phyloP scores from a whole-genome alignment of 2,797 vertebrate genomes.

The Platalea minor region DNA sequence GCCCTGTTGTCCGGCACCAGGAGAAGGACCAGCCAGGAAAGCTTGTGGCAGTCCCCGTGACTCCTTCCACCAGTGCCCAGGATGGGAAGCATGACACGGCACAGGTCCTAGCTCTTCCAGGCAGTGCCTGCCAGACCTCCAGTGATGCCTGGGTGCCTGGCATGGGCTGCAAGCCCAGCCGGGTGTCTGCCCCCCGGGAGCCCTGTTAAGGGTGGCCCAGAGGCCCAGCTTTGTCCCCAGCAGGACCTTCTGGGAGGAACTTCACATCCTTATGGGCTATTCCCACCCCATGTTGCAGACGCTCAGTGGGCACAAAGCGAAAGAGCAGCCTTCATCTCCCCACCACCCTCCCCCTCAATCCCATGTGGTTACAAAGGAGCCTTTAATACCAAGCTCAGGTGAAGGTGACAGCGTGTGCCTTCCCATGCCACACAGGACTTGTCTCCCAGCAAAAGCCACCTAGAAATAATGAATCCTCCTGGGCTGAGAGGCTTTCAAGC shows the following conservation, averaged over 20 bases:
- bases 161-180: background rate
- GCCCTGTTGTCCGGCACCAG: background rate
- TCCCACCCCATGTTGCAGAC: background rate
- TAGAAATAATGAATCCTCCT: conserved; percentile 64
- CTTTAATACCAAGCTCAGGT: conserved; percentile 24
- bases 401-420: background rate
- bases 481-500: conserved; percentile 65
- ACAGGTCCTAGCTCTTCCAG: background rate
- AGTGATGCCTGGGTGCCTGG: background rate
- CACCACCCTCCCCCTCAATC: background rate
- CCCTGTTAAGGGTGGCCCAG: background rate
- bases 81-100: background rate
- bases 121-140: background rate
- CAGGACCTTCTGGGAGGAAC: background rate
- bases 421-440: conserved; percentile 33
- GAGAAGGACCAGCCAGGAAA: background rate
- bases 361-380: background rate
- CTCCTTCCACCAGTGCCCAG: background rate
- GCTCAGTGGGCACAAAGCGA: background rate
- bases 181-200: background rate
- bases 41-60: fast-evolving
- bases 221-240: background rate
- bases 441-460: conserved; percentile 59
- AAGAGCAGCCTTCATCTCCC: background rate
- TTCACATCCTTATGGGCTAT: background rate